Base-by-base conservation (phyloP, 2,888 invertebrate species). In the Scelioninae gen. 1 region DNA sequence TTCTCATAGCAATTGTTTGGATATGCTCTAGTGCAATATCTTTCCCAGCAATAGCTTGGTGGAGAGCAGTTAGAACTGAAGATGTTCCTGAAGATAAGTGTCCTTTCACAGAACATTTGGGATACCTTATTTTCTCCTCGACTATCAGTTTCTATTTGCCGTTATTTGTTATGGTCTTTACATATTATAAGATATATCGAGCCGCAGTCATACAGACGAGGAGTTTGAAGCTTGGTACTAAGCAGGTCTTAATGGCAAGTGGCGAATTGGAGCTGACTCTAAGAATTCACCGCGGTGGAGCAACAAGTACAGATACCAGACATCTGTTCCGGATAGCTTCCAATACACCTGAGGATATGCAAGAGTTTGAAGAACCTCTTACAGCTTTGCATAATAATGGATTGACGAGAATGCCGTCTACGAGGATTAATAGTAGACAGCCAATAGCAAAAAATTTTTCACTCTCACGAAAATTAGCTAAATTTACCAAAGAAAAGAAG, bases 71-170 rank as follows among this genome's bases (percentile, higher is more conserved):
- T 0, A 93, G 97, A 40, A 95, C 95, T 62, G 96, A 96, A 87
- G 95, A 96, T 89, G 96, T 97, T 87, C 96, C 97, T 8, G 95
- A 95, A 86, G 96, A 95, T 90, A 96, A 96, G 92, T 99, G 99
- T 93, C 96, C 97, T 63, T 99, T 99, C 93, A 99, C 99, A 84
- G 98, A 99, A 93, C 98, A 98, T 93, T 94, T 98, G 88, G 97
- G 97, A 81, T 99, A 99, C 93, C 94, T 99, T 85, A 96, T 99
- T 91, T 98, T 99, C 93, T 99, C 99, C 11, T 99, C 99, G 56
- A 96, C 98, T 84, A 98, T 99, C 90, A 99, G 99, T 16, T 99
- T 99, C 93, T 99, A 99, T 93, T 94, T 98, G 87, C 99, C 99
- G 32, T 93, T 99, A 32, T 95, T 98, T 92, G 97, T 99, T 74